Evolutionary conservation across 92 coral and sea anemone species (phyloP), one percentile per base, ranked within the genome.

Genomic region (Umimayanthus chanpuru): DNA sequence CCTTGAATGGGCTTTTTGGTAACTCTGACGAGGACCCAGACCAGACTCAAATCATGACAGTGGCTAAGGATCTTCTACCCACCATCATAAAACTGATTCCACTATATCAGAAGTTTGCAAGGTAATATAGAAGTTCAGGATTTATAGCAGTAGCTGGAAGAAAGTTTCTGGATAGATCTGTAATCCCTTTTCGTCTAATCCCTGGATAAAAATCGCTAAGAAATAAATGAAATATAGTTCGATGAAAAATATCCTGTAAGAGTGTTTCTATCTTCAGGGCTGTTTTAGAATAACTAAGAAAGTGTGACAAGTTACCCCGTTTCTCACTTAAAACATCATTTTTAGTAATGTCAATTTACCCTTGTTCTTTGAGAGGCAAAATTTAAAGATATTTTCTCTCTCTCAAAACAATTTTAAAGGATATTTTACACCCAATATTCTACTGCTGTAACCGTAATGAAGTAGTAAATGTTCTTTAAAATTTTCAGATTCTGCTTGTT

Each of bases 61-160:
- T 92, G 70, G 98, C 92, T 47, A 93, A 79, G 77, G 95, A 95
- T 21, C 89, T 97, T 56, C 85, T 97, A 4, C 95, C 96, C 21
- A 85, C 86, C 14, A 87, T 94, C 21, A 66, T 95, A 71, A 91
- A 94, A 30, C 89, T 95, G 72, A 92, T 97, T 86, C 93, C 94
- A 29, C 61, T 91, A 39, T 97, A 92, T 88, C 99, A 97, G 90
- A 94, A 85, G 73, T 95, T 93, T 94, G 92, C 95, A 79, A 94
- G 98, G 99, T 97, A 82, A 56, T 88, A 25, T 2, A 61, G n/a
- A 4, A 20, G n/a, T 61, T 61, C 18, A 61, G 68, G n/a, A 21
- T 61, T 21, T 9, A 61, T 23, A 61, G 25, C 15, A 9, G 2
- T 20, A 61, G n/a, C 20, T 21, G 68, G 26, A 18, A 20, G 25